phyloP scores from a whole-genome alignment of 2,888 invertebrate species.

The Aphrophora alni region DNA sequence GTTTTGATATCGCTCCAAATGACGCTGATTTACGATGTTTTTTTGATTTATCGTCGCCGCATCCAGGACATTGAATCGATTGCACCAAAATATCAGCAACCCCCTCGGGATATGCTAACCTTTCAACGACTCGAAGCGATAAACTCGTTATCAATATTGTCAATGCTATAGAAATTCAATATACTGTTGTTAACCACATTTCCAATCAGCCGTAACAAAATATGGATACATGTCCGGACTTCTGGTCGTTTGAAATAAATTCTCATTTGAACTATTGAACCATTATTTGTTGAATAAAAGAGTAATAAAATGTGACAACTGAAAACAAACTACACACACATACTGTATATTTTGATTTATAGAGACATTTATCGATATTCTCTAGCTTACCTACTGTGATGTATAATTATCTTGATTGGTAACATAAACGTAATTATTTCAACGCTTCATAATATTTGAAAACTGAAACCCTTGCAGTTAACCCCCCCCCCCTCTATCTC shows the following conservation, averaged over 20 bases:
- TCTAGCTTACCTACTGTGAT: background rate
- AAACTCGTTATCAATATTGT: conserved; percentile 6
- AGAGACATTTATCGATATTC: background rate
- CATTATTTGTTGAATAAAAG: background rate
- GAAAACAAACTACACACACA: background rate
- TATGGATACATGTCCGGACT: background rate
- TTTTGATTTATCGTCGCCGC: conserved; percentile 4
- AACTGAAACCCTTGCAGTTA: too few species aligned
- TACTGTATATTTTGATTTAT: background rate
- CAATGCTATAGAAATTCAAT: background rate
- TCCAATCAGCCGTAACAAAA: conserved; percentile 2
- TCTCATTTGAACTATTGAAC: background rate
- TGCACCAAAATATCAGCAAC: background rate
- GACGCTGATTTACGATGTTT: conserved; percentile 23
- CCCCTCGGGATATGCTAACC: conserved; percentile 5
- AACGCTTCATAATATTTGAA: too few species aligned
- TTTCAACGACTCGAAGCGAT: background rate
- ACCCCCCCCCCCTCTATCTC: too few species aligned
- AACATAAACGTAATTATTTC: background rate
- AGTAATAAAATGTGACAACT: background rate
- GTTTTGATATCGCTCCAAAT: conserved; percentile 32
- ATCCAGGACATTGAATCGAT: conserved; percentile 6
- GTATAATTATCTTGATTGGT: too few species aligned
- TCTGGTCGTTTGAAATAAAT: conserved; percentile 2
- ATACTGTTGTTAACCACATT: background rate